A percentile compares a stretch with the other conserved stretches of the same genome.
Evolutionary conservation across 2,113 vertebrate genomes (phyloP).

Genomic region (Anguilla rostrata): DNA sequence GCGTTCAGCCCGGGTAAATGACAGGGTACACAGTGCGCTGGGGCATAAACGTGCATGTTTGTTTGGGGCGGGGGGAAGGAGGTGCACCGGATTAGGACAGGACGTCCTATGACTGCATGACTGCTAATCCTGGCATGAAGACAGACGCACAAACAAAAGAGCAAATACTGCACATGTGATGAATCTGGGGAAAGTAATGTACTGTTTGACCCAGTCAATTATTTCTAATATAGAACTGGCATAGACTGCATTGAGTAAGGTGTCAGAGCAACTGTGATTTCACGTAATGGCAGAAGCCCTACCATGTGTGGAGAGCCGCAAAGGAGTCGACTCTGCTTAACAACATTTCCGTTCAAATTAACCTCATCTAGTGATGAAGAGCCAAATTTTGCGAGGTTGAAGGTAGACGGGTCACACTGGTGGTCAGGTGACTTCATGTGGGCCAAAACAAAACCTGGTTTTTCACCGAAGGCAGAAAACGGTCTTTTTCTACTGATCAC

Average conservation of each 20-base stretch:
- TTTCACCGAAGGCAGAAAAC: too few species aligned
- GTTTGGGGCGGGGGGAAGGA: constrained; percentile 37
- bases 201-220: background rate
- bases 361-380: background rate
- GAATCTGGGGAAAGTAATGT: too few species aligned
- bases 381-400: too few species aligned
- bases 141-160: background rate
- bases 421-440: background rate
- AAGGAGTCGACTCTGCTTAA: too few species aligned
- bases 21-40: constrained; percentile 15
- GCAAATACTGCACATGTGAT: too few species aligned
- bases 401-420: too few species aligned
- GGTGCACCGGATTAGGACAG: constrained; percentile 38
- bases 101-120: background rate
- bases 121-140: background rate
- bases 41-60: constrained; percentile 22
- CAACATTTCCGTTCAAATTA: too few species aligned
- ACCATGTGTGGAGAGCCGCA: too few species aligned
- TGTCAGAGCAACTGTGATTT: background rate
- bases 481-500: too few species aligned
- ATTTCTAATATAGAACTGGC: background rate
- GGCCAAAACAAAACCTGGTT: too few species aligned
- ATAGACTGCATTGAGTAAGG: background rate
- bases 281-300: too few species aligned
- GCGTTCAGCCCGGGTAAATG: constrained; percentile 33